Evolutionary conservation across 2,888 invertebrate genomes (phyloP), one percentile per base, ranked within the genome.

Genomic region (Plebejus argus): DNA sequence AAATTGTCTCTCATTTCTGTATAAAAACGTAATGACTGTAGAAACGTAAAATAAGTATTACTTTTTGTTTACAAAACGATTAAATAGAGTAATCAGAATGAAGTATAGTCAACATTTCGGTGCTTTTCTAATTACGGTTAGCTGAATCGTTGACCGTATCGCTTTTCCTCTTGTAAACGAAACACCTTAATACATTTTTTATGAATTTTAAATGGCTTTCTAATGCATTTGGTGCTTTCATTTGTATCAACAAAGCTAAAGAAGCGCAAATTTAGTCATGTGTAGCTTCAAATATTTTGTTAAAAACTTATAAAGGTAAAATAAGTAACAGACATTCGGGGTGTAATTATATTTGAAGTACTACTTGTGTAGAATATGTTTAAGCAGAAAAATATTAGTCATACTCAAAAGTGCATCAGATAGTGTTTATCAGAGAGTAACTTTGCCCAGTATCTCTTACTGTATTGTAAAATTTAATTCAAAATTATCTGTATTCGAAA

Each of bases 151-250:
- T 66, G 28, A 33, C 66, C 66, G 28, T 33, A 18, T 66, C 28
- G 66, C 28, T 66, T 66, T 66, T 33, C 28, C 28, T 66, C 28
- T 61, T 61, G 23, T 61, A 61, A 61, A 12, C 12, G 12, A 58
- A 58, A 12, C 23, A 23, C 20, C 61, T 66, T 15, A 66, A 66
- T 66, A 66, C 28, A 66, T 66, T 66, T 66, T 66, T 61, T 61
- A 61, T 61, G 23, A 23, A 23, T 1, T 61, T 61, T 1, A 61
- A 61, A 61, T 61, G 23, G 61, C 23, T 23, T 61, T 61, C 61
- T 28, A 66, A 66, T 28, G 15, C 66, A 66, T 28, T 66, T 15
- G 6, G 28, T 66, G 23, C 28, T 66, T 28, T 66, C 28, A 66
- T 66, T 66, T 6, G 15, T 10, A 66, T 33, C 28, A 18, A 66